These are phyloP conservation scores for Grus americana DNA, from an alignment of 2,113 vertebrate genomes.

Conservation along the genomic window DNA sequence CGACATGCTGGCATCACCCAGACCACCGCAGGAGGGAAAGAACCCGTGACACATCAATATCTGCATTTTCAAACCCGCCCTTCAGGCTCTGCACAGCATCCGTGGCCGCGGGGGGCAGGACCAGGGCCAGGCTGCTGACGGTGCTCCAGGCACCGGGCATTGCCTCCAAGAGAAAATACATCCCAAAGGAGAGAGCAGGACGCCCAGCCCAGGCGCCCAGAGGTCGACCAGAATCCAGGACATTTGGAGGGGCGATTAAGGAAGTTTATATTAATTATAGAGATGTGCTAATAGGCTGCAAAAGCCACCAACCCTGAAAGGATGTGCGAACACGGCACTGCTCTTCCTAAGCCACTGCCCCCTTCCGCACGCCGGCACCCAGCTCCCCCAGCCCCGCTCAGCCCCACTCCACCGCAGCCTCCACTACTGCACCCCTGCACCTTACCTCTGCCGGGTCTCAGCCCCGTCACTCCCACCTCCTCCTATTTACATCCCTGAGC, in stretches of 20 bases:
- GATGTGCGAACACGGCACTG: background rate
- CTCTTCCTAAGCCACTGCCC: background rate
- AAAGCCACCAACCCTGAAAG: background rate
- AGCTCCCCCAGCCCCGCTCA: background rate
- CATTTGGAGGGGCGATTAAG: background rate
- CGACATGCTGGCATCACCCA: background rate
- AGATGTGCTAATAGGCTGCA: background rate
- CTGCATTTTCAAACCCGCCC: background rate
- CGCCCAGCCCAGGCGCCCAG: accelerated
- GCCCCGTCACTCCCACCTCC: background rate
- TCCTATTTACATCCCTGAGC: background rate
- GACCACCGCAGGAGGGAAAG: background rate
- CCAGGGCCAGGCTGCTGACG: background rate
- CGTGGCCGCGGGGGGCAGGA: accelerated
- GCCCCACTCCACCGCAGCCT: background rate
- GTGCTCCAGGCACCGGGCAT: background rate
- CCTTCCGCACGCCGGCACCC: background rate
- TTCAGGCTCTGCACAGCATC: background rate
- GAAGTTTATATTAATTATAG: background rate
- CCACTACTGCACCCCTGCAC: background rate
- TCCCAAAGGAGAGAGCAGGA: background rate
- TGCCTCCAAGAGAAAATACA: background rate
- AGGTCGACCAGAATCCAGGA: background rate
- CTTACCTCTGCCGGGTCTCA: background rate
- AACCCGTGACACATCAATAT: accelerated